A percentile compares a stretch with the other conserved stretches of the same genome.
Evolutionary conservation across 2,113 vertebrate species (phyloP).

Genomic region (Chunga burmeisteri): DNA sequence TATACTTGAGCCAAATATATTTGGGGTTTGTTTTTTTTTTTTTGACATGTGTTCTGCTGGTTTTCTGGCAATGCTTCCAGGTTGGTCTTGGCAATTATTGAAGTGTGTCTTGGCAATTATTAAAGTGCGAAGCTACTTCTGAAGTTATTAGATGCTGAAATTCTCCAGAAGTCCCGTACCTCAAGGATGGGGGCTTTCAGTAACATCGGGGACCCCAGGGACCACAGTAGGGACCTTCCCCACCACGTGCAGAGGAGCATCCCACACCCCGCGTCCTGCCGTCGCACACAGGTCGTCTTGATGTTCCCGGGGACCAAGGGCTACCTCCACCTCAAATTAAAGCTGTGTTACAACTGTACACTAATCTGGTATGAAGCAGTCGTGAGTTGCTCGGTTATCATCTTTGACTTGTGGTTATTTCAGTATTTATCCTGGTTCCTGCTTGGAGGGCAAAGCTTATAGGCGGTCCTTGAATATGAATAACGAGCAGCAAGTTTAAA

Average conservation of each 20-base stretch:
- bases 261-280: not conserved
- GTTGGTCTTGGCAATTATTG: not conserved
- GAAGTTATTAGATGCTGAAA: not conserved
- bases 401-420: not conserved
- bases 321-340: not conserved
- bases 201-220: not conserved
- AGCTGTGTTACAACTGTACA: not conserved
- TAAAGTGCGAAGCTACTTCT: not conserved
- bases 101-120: not conserved
- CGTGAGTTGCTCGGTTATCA: not conserved
- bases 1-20: not conserved
- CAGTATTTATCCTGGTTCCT: not conserved
- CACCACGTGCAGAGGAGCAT: fast-evolving
- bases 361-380: not conserved
- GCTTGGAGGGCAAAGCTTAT: not conserved
- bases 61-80: not conserved
- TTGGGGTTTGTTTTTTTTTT: not conserved
- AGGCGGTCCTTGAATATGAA: not conserved
- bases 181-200: not conserved
- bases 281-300: fast-evolving
- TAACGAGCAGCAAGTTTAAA: not conserved
- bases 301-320: not conserved
- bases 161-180: not conserved
- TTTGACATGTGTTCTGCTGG: not conserved
- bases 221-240: fast-evolving